These are phyloP conservation scores for Leucoraja erinaceus DNA, from an alignment of 2,113 vertebrate genomes.

Conservation along the genomic window DNA sequence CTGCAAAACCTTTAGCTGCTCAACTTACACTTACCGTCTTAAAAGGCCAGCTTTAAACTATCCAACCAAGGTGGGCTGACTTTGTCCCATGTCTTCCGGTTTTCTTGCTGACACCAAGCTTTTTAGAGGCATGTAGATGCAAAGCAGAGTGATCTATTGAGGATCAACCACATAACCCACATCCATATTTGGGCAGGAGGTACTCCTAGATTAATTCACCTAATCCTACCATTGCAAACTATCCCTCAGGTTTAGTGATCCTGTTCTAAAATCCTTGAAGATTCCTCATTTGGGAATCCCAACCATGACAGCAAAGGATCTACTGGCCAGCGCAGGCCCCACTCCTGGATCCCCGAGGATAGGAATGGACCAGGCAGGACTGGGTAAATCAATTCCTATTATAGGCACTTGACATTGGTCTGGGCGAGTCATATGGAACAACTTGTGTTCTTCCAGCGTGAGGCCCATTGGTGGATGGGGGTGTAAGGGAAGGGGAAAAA, in stretches of 20 bases:
- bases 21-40: background rate
- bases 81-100: background rate
- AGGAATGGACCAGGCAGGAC: background rate
- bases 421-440: background rate
- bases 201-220: background rate
- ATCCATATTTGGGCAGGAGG: background rate
- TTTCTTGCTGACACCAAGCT: slow-evolving; percentile 1
- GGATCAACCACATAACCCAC: background rate
- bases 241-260: background rate
- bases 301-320: background rate
- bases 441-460: background rate
- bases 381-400: background rate
- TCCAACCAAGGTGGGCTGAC: background rate
- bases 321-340: background rate
- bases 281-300: background rate
- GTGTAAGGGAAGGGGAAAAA: background rate
- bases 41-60: slow-evolving; percentile 8
- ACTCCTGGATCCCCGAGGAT: background rate
- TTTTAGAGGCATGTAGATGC: background rate
- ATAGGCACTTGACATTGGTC: background rate
- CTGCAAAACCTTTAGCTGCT: background rate
- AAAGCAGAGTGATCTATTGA: background rate
- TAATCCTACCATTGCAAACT: background rate
- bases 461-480: background rate
- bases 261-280: background rate